Percentiles rank a stretch among this genome's conserved stretches.
phyloP scores from a whole-genome alignment of 2,113 vertebrate species.

The Festucalex cinctus region DNA sequence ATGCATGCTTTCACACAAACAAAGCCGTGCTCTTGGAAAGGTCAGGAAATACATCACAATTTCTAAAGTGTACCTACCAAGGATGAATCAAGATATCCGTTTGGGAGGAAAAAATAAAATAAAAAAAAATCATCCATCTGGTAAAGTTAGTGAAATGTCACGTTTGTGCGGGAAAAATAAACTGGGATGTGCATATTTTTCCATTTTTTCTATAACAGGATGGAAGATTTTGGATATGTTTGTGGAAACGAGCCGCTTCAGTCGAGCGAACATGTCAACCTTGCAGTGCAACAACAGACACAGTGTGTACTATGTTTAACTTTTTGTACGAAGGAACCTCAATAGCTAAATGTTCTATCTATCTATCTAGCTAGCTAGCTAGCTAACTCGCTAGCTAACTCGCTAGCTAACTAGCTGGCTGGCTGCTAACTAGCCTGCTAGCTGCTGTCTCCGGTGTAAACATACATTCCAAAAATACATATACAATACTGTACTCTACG shows the following conservation, averaged over 20 bases:
- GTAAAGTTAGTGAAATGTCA: slow-evolving; percentile 10
- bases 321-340: neutral
- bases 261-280: neutral
- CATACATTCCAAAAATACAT: neutral
- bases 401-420: too few species aligned
- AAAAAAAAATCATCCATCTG: too few species aligned
- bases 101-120: neutral
- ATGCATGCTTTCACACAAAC: neutral
- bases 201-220: neutral
- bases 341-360: neutral
- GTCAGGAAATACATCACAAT: neutral
- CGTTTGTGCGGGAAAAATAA: neutral
- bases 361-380: too few species aligned
- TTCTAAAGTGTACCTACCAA: neutral
- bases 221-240: slow-evolving; percentile 4
- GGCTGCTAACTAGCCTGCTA: too few species aligned
- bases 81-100: neutral
- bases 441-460: neutral
- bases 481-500: neutral
- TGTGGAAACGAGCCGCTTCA: neutral
- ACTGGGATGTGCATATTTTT: neutral
- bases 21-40: slow-evolving; percentile 8
- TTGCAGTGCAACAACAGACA: neutral
- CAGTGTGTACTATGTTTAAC: neutral
- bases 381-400: too few species aligned